Conservation (phyloP, 2,888 invertebrate species). For the Zaprionus bogoriensis region DNA sequence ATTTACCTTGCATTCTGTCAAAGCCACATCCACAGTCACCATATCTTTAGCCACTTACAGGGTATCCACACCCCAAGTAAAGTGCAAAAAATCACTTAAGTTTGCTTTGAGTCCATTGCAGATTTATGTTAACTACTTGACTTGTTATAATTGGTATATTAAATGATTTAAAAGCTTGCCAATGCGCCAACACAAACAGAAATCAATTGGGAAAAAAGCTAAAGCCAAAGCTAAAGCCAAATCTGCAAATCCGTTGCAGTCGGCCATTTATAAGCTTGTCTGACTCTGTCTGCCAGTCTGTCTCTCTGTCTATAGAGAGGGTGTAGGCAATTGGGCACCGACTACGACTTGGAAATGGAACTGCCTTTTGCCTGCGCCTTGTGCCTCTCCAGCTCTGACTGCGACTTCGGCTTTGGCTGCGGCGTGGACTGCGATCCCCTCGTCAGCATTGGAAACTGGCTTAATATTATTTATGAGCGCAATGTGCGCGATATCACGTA, state of each 20-base stretch:
- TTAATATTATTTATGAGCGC: constrained; percentile 75
- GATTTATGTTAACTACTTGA: constrained; percentile 82
- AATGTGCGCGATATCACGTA: constrained; percentile 75
- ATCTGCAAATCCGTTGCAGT: constrained; percentile 37
- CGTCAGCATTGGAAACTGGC: constrained; percentile 54
- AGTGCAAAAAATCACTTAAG: constrained; percentile 69
- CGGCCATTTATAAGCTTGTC: constrained; percentile 37
- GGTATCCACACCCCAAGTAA: constrained; percentile 25
- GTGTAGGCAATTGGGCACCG: constrained; percentile 57
- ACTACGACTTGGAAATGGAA: constrained; percentile 39
- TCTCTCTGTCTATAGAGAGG: constrained; percentile 33
- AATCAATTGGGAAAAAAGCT: constrained; percentile 60
- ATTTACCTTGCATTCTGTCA: background rate
- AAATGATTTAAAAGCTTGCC: constrained; percentile 82
- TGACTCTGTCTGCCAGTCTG: constrained; percentile 16
- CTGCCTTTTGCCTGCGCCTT: constrained; percentile 28
- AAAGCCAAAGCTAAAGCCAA: background rate
- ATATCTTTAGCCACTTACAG: background rate
- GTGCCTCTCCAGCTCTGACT: too few species aligned
- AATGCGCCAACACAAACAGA: constrained; percentile 70
- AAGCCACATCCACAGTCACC: background rate
- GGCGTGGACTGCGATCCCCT: constrained; percentile 7
- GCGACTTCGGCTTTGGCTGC: constrained; percentile 14
- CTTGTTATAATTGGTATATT: constrained; percentile 82
- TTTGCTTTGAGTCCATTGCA: constrained; percentile 56